These are phyloP conservation scores for Frankliniella fusca DNA, from an alignment of 2,888 invertebrate species.

Conservation along the genomic window DNA sequence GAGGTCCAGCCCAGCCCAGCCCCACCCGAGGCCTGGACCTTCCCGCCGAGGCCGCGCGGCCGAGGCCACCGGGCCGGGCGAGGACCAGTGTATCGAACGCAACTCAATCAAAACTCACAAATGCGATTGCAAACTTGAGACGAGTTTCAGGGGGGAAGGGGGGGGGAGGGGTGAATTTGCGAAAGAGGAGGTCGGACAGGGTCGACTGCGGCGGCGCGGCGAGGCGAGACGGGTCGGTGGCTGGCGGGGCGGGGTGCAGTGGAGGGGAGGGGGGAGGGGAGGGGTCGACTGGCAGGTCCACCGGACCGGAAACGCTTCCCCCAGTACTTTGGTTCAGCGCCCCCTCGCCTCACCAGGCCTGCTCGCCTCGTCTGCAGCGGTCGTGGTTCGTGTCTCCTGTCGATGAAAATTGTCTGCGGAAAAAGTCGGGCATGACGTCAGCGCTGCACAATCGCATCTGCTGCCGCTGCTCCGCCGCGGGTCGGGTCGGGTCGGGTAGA, in stretches of 20 bases:
- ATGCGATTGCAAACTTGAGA: slow-evolving; percentile 16
- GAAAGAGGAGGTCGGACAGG: not conserved
- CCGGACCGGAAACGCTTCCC: not conserved
- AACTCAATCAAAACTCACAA: slow-evolving; percentile 25
- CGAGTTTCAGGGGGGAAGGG: not conserved
- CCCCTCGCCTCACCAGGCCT: not conserved
- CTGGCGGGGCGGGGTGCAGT: not conserved
- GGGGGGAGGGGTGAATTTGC: not conserved
- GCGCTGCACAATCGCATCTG: not conserved
- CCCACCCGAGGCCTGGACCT: not conserved
- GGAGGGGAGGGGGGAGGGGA: not conserved
- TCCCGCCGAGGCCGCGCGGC: not conserved
- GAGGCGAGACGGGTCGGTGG: not conserved
- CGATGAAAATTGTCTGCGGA: not conserved
- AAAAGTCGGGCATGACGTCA: not conserved
- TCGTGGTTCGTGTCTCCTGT: too few species aligned
- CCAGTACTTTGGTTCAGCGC: not conserved
- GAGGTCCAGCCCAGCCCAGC: not conserved
- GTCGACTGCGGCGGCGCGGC: not conserved
- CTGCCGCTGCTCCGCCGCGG: too few species aligned
- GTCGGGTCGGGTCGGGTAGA: too few species aligned
- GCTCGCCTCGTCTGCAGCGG: not conserved
- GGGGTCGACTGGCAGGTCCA: not conserved
- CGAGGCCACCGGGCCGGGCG: not conserved
- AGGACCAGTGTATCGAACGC: not conserved